These are phyloP conservation scores for Penaeus chinensis DNA, from an alignment of 1,140 invertebrate species.

Conservation along the genomic window DNA sequence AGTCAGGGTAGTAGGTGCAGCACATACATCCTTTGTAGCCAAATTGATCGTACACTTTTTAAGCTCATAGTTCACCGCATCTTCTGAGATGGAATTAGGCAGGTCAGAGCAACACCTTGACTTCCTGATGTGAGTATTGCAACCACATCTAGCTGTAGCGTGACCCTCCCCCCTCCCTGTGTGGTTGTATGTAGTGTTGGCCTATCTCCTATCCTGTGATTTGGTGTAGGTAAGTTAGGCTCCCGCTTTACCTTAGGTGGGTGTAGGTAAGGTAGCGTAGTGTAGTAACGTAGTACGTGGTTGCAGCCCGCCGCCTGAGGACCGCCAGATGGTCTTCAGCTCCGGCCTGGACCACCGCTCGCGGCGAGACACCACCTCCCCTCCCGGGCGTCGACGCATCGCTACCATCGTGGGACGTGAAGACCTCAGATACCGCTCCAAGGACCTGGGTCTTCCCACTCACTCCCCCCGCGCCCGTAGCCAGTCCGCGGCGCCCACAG, in stretches of 20 bases:
- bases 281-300: constrained; percentile 65
- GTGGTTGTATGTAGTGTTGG: not conserved
- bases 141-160: too few relatives aligned
- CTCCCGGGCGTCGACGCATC: constrained; percentile 78
- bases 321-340: constrained; percentile 70
- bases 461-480: constrained; percentile 69
- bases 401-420: constrained; percentile 72
- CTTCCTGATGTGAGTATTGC: too few relatives aligned
- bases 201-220: not conserved
- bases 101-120: too few relatives aligned
- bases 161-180: not conserved
- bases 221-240: constrained; percentile 14
- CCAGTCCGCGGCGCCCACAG: constrained; percentile 81
- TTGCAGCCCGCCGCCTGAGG: constrained; percentile 75
- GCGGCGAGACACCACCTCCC: constrained; percentile 77
- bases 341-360: constrained; percentile 69
- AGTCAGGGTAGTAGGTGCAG: too few relatives aligned
- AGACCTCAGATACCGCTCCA: constrained; percentile 60
- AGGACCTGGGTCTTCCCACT: constrained; percentile 47
- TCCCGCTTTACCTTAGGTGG: not conserved
- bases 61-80: too few relatives aligned
- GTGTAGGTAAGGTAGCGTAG: constrained; percentile 51
- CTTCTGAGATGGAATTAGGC: too few relatives aligned
- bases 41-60: too few relatives aligned
- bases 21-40: too few relatives aligned